Conservation (phyloP, 1,140 invertebrate genomes). For the Drosophila pachea region DNA sequence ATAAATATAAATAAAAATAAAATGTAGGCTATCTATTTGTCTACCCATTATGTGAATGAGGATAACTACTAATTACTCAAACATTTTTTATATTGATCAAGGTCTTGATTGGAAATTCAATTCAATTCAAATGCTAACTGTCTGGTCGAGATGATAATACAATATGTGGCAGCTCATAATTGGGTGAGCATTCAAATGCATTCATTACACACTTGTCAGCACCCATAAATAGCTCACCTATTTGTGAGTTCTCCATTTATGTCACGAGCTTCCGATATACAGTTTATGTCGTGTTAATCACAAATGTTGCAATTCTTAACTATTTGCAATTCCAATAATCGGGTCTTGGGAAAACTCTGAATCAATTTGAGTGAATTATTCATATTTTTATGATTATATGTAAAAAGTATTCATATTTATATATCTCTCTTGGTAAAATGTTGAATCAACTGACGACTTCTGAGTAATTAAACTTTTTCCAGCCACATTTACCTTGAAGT, state of each 20-base stretch:
- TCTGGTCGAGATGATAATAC: neutral
- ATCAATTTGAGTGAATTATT: no score
- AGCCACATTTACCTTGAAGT: no score
- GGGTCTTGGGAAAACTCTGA: no score
- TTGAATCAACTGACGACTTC: no score
- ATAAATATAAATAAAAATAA: conserved; percentile 6
- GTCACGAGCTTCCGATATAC: conserved; percentile 54
- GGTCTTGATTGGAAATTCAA: conserved; percentile 1
- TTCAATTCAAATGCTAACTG: neutral
- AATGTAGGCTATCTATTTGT: conserved; percentile 4
- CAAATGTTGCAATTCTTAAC: neutral
- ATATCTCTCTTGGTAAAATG: no score
- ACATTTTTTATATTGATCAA: neutral
- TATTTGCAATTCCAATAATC: neutral
- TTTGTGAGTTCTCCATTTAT: conserved; percentile 44
- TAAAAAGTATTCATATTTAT: no score
- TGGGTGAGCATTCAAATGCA: conserved; percentile 3
- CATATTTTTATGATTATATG: no score
- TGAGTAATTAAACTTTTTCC: no score
- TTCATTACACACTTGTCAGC: conserved; percentile 19
- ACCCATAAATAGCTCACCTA: conserved; percentile 19
- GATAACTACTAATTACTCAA: conserved; percentile 8
- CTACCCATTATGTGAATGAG: neutral
- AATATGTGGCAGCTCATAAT: conserved; percentile 1
- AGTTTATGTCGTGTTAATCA: conserved; percentile 25